A percentile compares a stretch with the other conserved stretches of the same genome.
Evolutionary conservation across 2,113 vertebrate genomes (phyloP).

Genomic region (Ochotona princeps): DNA sequence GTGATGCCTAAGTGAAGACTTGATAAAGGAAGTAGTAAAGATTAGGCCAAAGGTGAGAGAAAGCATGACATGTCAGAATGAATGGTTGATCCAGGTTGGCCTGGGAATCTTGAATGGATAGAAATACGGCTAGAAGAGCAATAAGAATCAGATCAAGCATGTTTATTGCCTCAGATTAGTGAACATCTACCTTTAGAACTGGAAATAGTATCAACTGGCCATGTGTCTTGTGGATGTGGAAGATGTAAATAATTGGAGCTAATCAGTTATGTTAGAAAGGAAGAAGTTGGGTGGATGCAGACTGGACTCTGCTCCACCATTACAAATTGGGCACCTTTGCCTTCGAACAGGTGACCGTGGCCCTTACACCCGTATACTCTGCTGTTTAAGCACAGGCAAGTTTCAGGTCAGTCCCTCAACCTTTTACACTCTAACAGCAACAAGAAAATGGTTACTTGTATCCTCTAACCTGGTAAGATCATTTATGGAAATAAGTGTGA

Average conservation of each 20-base stretch:
- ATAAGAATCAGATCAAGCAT: neutral
- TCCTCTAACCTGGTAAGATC: conserved; percentile 73
- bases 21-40: neutral
- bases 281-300: neutral
- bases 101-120: neutral
- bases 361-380: neutral
- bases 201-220: neutral
- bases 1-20: neutral
- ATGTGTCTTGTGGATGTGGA: neutral
- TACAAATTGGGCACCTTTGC: neutral
- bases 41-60: neutral
- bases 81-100: neutral
- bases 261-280: neutral
- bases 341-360: neutral
- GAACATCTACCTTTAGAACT: neutral
- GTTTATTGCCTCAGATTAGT: neutral
- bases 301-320: neutral
- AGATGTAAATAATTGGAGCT: neutral
- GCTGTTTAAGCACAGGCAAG: neutral
- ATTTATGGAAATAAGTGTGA: conserved; percentile 59
- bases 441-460: conserved; percentile 51
- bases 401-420: neutral
- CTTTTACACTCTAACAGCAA: neutral
- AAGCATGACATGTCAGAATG: neutral
- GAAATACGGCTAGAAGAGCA: neutral